Evolutionary conservation across 2,888 invertebrate genomes (phyloP), one percentile per base, ranked within the genome.

Genomic region (Habrosyne pyritoides): DNA sequence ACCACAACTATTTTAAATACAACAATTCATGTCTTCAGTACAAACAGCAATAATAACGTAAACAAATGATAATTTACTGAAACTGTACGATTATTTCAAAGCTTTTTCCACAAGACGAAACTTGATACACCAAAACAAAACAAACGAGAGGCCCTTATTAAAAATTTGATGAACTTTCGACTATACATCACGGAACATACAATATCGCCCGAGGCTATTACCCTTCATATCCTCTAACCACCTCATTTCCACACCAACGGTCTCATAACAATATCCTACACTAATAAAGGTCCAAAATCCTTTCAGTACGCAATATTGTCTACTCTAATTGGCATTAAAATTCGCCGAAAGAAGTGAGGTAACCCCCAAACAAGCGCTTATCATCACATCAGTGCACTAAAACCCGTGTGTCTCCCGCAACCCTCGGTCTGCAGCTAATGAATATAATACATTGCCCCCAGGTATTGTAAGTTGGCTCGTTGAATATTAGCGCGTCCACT

Each of bases 301-400:
- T 86, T 89, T 86, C 83, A 82, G 70, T 73, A 65, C 79, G 77
- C 83, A 86, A 88, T 87, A 89, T 87, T 90, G 89, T 87, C 83
- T 84, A 77, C 78, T 83, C 84, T 92, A 92, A 92, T 92, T 92
- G 90, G 91, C 89, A 90, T 87, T 86, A 86, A 86, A 84, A 86
- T 78, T 79, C 69, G 77, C 59, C 68, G 79, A 87, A 87, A 87
- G 86, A 89, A 88, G 77, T 84, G 86, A 83, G 88, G 89, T 86
- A 81, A 76, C 78, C 87, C 83, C 86, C 86, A 86, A 87, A 89
- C 83, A 85, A 83, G 80, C 80, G 89, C 86, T 89, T 89, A 89
- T 86, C 88, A 71, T 64, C 89, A 86, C 89, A 87, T 87, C 87
- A 81, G 75, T 84, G 79, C 69, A 71, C 77, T 75, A 74, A 78